These are phyloP conservation scores for Lethocerus indicus DNA, from an alignment of 1,140 invertebrate species.

Conservation along the genomic window DNA sequence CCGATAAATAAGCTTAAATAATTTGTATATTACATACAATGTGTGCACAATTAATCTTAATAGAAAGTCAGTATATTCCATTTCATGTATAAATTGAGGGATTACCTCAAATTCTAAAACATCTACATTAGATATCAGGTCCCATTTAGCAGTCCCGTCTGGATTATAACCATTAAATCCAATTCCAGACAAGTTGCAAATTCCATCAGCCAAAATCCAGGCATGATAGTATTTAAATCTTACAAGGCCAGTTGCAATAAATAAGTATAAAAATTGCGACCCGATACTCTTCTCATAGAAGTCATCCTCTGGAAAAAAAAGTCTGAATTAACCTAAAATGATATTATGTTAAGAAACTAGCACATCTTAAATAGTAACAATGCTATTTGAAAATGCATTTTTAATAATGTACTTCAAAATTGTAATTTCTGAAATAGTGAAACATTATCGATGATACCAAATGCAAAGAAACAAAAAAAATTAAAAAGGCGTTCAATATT, in stretches of 20 bases:
- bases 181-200: conserved; percentile 85
- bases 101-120: conserved; percentile 77
- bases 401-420: no score
- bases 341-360: no score
- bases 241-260: conserved; percentile 54
- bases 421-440: no score
- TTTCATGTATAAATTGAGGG: not conserved
- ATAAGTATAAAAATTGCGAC: conserved; percentile 60
- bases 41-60: no score
- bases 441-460: no score
- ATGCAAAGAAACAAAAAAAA: no score
- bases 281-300: conserved; percentile 41
- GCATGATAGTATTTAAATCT: conserved; percentile 94
- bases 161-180: conserved; percentile 73
- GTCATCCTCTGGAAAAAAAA: conserved; percentile 33
- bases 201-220: conserved; percentile 84
- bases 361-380: conserved; percentile 6
- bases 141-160: conserved; percentile 59
- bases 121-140: conserved; percentile 81
- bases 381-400: no score
- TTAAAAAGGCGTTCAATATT: no score
- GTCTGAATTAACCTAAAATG: not conserved
- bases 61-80: no score
- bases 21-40: no score
- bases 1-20: no score